phyloP scores from a whole-genome alignment of 2,797 vertebrate genomes.

The Tapirus indicus region DNA sequence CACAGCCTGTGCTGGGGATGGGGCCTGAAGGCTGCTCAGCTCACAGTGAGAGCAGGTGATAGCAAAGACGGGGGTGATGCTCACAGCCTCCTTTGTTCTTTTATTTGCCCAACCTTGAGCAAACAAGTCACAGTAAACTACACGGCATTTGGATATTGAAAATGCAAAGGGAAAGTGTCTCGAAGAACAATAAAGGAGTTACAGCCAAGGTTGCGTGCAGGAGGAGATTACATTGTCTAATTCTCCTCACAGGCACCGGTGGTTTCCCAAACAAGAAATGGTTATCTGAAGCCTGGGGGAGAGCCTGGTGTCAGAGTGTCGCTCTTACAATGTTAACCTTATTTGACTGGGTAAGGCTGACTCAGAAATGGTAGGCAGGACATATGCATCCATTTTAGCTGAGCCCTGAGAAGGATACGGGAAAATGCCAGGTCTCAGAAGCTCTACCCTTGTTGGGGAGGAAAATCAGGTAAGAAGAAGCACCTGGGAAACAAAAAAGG shows the following conservation, averaged over 20 bases:
- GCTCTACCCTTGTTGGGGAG: background rate
- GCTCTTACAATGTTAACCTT: background rate
- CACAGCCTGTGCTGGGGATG: background rate
- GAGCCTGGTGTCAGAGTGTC: background rate
- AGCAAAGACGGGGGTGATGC: background rate
- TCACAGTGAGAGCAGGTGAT: background rate
- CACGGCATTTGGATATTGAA: conserved; percentile 26
- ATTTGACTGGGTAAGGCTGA: background rate
- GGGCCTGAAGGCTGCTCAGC: background rate
- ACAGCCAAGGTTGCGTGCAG: background rate
- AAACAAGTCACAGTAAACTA: conserved; percentile 34
- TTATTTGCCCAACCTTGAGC: conserved; percentile 50
- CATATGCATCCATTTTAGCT: background rate
- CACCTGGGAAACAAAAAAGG: background rate
- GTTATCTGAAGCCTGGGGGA: background rate
- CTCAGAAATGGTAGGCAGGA: background rate
- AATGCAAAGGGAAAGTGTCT: conserved; percentile 65
- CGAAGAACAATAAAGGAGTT: background rate
- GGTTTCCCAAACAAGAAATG: conserved; percentile 3
- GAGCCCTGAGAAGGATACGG: background rate
- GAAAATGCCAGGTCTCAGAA: background rate
- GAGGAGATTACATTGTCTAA: conserved; percentile 2
- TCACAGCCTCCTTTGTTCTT: conserved; percentile 2
- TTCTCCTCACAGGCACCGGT: background rate
- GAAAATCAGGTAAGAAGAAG: conserved; percentile 9